These are phyloP conservation scores for Thera obeliscata DNA, from an alignment of 2,888 invertebrate species.

Conservation along the genomic window DNA sequence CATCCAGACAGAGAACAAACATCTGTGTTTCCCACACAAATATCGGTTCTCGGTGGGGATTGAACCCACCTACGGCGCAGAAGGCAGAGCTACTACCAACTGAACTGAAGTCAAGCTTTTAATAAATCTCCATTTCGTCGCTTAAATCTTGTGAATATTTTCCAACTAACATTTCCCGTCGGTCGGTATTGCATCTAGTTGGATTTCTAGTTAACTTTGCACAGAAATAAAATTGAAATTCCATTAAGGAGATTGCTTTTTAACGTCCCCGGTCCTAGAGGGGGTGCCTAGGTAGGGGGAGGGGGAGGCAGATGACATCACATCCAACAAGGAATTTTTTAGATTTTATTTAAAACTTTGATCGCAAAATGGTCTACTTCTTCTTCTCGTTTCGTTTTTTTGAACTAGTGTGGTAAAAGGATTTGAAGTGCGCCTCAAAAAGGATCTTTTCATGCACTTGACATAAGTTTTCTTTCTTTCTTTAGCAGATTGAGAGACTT, in stretches of 20 bases:
- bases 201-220: constrained; percentile 78
- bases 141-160: constrained; percentile 15
- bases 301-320: constrained; percentile 30
- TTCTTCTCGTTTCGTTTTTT: too few species aligned
- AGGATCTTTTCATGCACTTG: too few species aligned
- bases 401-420: too few species aligned
- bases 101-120: neutral
- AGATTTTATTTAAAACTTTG: constrained; percentile 21
- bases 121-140: constrained; percentile 11
- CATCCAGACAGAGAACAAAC: too few species aligned
- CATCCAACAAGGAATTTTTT: constrained; percentile 19
- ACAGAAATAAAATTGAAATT: constrained; percentile 76
- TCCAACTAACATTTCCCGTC: constrained; percentile 28
- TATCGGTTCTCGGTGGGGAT: too few species aligned
- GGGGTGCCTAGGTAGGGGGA: constrained; percentile 30
- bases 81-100: neutral
- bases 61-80: too few species aligned
- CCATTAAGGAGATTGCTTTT: constrained; percentile 83
- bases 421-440: too few species aligned
- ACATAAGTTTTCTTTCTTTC: too few species aligned
- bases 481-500: too few species aligned
- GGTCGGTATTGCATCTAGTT: constrained; percentile 69
- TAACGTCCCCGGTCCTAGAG: constrained; percentile 59
- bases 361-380: neutral
- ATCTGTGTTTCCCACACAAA: too few species aligned